phyloP scores from a whole-genome alignment of 2,888 invertebrate genomes.

The Plebejus argus region DNA sequence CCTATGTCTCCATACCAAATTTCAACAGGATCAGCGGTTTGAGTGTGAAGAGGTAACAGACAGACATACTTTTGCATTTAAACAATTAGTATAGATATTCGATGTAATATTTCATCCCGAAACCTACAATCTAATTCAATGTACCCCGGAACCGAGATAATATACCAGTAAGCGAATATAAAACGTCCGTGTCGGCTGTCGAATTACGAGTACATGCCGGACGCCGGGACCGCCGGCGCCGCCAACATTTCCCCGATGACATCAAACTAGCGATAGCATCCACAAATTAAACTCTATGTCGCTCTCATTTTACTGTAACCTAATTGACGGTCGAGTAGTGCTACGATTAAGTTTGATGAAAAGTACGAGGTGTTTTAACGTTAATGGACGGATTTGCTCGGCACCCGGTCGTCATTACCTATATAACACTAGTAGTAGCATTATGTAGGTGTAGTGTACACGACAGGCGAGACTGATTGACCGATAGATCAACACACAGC shows the following conservation, averaged over 20 bases:
- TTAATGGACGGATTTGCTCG: too few relatives aligned
- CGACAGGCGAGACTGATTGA: too few relatives aligned
- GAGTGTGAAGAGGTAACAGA: too few relatives aligned
- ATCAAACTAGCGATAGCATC: not conserved
- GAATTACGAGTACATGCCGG: not conserved
- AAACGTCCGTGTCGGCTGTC: not conserved
- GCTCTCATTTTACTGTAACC: not conserved
- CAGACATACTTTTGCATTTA: too few relatives aligned
- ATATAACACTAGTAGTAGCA: too few relatives aligned
- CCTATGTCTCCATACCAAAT: not conserved
- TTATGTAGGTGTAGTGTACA: too few relatives aligned
- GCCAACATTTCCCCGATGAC: not conserved
- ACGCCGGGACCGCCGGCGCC: not conserved
- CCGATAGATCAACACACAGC: too few relatives aligned
- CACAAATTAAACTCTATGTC: not conserved
- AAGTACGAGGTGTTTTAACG: too few relatives aligned
- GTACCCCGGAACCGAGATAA: not conserved
- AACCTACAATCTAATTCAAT: not conserved
- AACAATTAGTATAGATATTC: not conserved
- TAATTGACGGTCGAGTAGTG: too few relatives aligned
- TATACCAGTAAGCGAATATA: not conserved
- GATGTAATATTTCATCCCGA: not conserved
- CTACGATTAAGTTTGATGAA: too few relatives aligned
- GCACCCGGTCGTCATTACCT: too few relatives aligned
- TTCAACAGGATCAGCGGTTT: too few relatives aligned